A percentile compares a stretch with the other conserved stretches of the same genome.
Conservation (phyloP, 2,113 vertebrate genomes). For the Saimiri boliviensis region DNA sequence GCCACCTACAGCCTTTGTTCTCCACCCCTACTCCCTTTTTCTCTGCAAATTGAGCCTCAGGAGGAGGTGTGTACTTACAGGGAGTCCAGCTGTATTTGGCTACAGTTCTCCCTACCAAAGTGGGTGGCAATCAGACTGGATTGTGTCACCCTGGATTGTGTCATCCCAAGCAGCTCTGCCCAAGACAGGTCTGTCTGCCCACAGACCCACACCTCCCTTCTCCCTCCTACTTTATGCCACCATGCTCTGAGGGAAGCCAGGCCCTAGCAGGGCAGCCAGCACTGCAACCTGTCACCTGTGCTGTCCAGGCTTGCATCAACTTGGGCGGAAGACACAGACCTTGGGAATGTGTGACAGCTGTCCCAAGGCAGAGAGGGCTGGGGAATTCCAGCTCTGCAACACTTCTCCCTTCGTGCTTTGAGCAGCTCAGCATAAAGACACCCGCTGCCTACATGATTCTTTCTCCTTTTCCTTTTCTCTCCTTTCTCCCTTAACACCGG, state of each 20-base stretch:
- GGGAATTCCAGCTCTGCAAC: neutral
- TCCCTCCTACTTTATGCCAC: neutral
- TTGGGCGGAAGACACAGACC: neutral
- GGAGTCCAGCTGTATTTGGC: neutral
- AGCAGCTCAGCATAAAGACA: neutral
- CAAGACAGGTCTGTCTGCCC: conserved; percentile 46
- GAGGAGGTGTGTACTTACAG: neutral
- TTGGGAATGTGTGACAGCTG: neutral
- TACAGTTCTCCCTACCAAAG: neutral
- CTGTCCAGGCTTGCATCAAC: too few relatives aligned
- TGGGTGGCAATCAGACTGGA: conserved; percentile 14
- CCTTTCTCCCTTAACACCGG: neutral
- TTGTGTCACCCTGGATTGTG: neutral
- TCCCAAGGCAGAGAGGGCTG: neutral
- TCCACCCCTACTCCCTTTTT: neutral
- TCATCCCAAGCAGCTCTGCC: conserved; percentile 13
- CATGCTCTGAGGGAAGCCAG: neutral
- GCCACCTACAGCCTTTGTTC: neutral
- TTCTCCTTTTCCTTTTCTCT: neutral
- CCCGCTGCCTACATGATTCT: neutral
- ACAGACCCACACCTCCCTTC: neutral
- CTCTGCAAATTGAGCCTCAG: neutral
- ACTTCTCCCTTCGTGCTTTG: neutral
- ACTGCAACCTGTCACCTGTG: neutral
- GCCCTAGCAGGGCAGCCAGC: neutral